A percentile compares a stretch with the other conserved stretches of the same genome.
Conservation (phyloP, 2,797 vertebrate genomes). For the Sphenodon punctatus region DNA sequence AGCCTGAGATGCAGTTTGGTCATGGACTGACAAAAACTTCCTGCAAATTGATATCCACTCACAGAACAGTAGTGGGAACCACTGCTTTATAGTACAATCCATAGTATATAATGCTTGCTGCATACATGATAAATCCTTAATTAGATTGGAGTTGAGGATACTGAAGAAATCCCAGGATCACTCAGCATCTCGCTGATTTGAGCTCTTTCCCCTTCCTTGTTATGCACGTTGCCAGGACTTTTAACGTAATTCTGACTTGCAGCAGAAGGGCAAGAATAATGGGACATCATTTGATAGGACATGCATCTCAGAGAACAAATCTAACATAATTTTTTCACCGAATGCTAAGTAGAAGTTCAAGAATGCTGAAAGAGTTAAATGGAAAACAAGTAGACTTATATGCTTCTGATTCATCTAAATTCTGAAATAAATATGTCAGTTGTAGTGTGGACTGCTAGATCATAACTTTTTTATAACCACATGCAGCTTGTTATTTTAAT, state of each 20-base stretch:
- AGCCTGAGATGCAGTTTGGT: no score
- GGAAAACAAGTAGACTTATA: background rate
- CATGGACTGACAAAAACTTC: no score
- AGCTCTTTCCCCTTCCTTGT: background rate
- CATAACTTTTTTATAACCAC: background rate
- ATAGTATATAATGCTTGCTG: background rate
- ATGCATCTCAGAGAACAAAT: background rate
- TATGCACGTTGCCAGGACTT: accelerated
- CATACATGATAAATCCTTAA: background rate
- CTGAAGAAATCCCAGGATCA: background rate
- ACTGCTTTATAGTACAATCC: no score
- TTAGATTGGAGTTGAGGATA: background rate
- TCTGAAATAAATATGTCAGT: background rate
- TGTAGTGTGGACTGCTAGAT: background rate
- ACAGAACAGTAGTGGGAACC: no score
- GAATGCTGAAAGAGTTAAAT: background rate
- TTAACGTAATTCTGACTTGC: background rate
- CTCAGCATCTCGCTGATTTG: accelerated
- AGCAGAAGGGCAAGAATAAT: background rate
- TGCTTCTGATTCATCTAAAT: background rate
- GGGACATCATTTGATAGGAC: background rate
- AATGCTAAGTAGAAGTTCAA: background rate
- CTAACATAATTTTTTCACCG: accelerated
- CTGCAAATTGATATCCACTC: no score
- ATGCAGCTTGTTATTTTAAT: background rate